Evolutionary conservation across 2,797 vertebrate species (phyloP).

Genomic region (Labroides dimidiatus): DNA sequence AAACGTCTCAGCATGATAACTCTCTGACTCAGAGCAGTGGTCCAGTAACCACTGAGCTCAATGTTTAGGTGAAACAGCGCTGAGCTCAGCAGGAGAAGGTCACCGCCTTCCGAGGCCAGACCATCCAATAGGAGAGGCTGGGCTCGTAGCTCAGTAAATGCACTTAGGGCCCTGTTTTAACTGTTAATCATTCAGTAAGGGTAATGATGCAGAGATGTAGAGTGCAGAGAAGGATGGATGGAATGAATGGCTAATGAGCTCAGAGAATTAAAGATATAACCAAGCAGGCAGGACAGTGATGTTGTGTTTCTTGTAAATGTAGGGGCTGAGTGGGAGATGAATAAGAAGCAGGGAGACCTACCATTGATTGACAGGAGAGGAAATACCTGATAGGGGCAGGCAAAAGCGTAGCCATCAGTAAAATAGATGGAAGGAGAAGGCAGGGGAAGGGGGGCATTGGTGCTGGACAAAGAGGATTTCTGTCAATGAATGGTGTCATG

Average conservation of each 20-base stretch:
- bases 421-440: slow-evolving; percentile 45
- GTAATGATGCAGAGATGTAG: slow-evolving; percentile 13
- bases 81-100: slow-evolving; percentile 56
- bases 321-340: neutral
- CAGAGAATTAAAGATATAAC: slow-evolving; percentile 31
- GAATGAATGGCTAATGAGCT: slow-evolving; percentile 25
- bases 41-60: slow-evolving; percentile 21
- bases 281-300: slow-evolving; percentile 3
- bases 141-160: slow-evolving; percentile 39
- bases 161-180: slow-evolving; percentile 43
- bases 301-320: slow-evolving; percentile 11
- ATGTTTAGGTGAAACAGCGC: slow-evolving; percentile 37
- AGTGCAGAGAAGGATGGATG: slow-evolving; percentile 15
- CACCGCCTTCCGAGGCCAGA: slow-evolving; percentile 24
- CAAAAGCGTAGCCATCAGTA: slow-evolving; percentile 32
- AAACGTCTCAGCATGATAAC: slow-evolving; percentile 20
- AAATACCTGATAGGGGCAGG: slow-evolving; percentile 31
- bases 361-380: slow-evolving; percentile 22
- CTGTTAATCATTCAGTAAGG: slow-evolving; percentile 25
- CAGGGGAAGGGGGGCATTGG: slow-evolving; percentile 54
- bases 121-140: slow-evolving; percentile 23
- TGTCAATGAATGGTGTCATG: slow-evolving; percentile 76
- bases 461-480: slow-evolving; percentile 79
- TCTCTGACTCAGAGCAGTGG: slow-evolving; percentile 11
- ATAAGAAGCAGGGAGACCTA: slow-evolving; percentile 6